Conservation (phyloP, 2,888 invertebrate genomes). For the Xylocampa areola region DNA sequence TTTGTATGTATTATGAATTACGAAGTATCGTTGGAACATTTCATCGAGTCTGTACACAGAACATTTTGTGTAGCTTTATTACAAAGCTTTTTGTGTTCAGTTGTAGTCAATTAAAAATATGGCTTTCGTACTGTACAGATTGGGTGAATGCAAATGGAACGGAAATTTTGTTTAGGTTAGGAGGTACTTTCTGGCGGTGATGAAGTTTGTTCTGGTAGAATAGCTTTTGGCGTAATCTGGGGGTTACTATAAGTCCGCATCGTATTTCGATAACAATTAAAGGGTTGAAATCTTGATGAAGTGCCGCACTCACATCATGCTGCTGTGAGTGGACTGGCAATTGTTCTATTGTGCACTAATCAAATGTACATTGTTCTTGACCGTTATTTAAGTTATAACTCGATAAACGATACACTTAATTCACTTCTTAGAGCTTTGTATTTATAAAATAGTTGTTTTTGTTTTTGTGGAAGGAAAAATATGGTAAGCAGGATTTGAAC, state of each 20-base stretch:
- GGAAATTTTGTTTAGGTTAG: constrained; percentile 11
- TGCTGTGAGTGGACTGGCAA: constrained; percentile 6
- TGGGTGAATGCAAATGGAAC: constrained; percentile 27
- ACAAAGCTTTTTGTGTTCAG: constrained; percentile 26
- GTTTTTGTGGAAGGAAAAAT: too few species aligned
- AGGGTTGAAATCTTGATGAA: constrained; percentile 29
- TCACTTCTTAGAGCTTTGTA: too few species aligned
- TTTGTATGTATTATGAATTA: constrained; percentile 51
- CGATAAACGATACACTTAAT: too few species aligned
- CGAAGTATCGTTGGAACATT: constrained; percentile 42
- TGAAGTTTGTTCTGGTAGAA: constrained; percentile 19
- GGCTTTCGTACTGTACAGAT: constrained; percentile 26
- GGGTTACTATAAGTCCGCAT: constrained; percentile 15
- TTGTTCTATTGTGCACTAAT: constrained; percentile 28
- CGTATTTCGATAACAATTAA: constrained; percentile 33
- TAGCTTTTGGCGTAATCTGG: constrained; percentile 12
- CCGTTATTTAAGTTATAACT: background rate
- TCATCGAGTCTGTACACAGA: constrained; percentile 32
- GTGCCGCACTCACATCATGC: constrained; percentile 14
- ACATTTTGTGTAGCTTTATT: constrained; percentile 29
- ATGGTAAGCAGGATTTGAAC: too few species aligned
- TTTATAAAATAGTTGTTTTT: too few species aligned
- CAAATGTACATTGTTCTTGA: constrained; percentile 34
- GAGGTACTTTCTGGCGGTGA: constrained; percentile 4
- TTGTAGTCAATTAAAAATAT: constrained; percentile 31